Evolutionary conservation across 2,888 invertebrate genomes (phyloP).

Genomic region (Himalopsyche kuldschensis): DNA sequence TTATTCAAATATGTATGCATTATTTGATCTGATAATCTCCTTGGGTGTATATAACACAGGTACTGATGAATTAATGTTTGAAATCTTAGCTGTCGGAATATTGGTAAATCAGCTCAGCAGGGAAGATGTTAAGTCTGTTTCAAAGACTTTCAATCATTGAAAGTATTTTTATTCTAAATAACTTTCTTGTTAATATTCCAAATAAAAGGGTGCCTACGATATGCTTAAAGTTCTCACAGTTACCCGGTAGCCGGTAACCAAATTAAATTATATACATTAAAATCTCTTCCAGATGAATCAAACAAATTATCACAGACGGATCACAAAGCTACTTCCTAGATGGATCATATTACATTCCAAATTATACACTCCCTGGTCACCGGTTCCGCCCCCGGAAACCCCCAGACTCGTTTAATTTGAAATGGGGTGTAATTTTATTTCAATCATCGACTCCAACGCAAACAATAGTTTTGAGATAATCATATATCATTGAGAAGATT

Average conservation of each 20-base stretch:
- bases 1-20: too few species aligned
- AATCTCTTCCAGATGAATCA: not conserved
- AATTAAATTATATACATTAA: not conserved
- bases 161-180: too few species aligned
- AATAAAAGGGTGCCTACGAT: too few species aligned
- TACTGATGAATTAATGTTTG: too few species aligned
- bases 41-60: too few species aligned
- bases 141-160: too few species aligned
- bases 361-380: not conserved
- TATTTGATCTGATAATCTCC: too few species aligned
- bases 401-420: not conserved
- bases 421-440: constrained; percentile 30
- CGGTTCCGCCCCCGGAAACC: constrained; percentile 17
- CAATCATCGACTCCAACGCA: constrained; percentile 23
- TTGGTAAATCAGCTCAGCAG: too few species aligned
- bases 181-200: too few species aligned
- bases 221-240: not conserved
- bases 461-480: constrained; percentile 14
- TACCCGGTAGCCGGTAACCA: not conserved
- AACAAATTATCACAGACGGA: not conserved
- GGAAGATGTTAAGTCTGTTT: too few species aligned
- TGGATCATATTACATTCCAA: not conserved
- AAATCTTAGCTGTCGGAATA: too few species aligned
- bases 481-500: not conserved
- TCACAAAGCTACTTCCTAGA: not conserved